Conservation (phyloP, 2,888 invertebrate genomes). For the Rhingia rostrata region DNA sequence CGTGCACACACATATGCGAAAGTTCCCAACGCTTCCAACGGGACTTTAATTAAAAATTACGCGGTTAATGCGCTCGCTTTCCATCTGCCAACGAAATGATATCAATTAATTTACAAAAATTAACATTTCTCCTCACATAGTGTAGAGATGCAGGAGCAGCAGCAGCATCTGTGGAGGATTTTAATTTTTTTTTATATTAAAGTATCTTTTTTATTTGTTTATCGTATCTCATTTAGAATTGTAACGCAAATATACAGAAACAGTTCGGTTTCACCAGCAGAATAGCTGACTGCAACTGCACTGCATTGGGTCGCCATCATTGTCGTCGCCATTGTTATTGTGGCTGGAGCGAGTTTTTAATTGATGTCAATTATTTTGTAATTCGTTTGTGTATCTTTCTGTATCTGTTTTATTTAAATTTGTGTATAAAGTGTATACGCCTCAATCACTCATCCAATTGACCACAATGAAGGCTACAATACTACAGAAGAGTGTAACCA, state of each 20-base stretch:
- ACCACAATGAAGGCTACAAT: slow-evolving; percentile 51
- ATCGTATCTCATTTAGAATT: slow-evolving; percentile 60
- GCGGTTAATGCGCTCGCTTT: slow-evolving; percentile 42
- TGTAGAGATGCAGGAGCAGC: neutral
- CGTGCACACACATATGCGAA: slow-evolving; percentile 2
- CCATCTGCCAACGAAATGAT: slow-evolving; percentile 58
- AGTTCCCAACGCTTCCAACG: slow-evolving; percentile 18
- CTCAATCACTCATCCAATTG: slow-evolving; percentile 68
- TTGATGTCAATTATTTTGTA: slow-evolving; percentile 74
- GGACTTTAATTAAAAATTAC: slow-evolving; percentile 65
- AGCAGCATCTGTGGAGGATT: slow-evolving; percentile 41
- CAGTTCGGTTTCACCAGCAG: neutral
- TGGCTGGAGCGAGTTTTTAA: slow-evolving; percentile 56
- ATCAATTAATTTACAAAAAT: slow-evolving; percentile 69
- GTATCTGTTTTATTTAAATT: slow-evolving; percentile 23
- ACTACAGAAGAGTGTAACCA: slow-evolving; percentile 7
- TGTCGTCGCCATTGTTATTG: slow-evolving; percentile 27
- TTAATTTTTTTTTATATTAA: slow-evolving; percentile 1
- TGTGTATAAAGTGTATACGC: slow-evolving; percentile 28
- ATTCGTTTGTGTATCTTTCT: slow-evolving; percentile 57
- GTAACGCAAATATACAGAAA: neutral
- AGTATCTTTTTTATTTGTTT: slow-evolving; percentile 44
- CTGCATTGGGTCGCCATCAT: slow-evolving; percentile 21
- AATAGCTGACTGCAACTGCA: slow-evolving; percentile 7
- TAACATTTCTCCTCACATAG: slow-evolving; percentile 40